phyloP scores from a whole-genome alignment of 2,113 vertebrate species.

The Rhea pennata region DNA sequence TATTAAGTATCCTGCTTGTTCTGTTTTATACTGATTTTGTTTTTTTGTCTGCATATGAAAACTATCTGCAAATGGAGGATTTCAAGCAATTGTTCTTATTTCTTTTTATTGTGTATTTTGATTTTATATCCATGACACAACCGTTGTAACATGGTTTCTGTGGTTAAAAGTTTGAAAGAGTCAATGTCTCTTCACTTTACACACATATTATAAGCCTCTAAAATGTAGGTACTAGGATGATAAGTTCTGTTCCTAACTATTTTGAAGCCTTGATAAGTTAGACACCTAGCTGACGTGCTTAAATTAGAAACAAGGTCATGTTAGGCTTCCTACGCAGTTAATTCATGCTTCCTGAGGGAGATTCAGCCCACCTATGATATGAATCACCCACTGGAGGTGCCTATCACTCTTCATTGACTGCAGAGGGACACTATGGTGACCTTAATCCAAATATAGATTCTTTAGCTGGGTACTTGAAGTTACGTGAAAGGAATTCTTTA shows the following conservation, averaged over 20 bases:
- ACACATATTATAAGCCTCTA: neutral
- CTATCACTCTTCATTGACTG: neutral
- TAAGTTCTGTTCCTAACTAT: neutral
- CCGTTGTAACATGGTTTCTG: neutral
- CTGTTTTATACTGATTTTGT: neutral
- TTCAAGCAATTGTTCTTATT: neutral
- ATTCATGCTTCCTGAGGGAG: neutral
- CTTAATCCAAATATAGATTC: neutral
- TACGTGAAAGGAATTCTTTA: neutral
- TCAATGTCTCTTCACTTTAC: neutral
- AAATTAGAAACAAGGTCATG: conserved; percentile 44
- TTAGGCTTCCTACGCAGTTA: neutral
- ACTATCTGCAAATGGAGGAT: neutral
- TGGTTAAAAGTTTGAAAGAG: neutral
- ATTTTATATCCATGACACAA: neutral
- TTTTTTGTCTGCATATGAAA: neutral
- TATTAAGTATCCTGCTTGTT: neutral
- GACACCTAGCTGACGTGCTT: neutral
- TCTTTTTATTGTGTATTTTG: neutral
- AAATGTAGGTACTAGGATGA: neutral
- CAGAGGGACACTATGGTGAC: neutral
- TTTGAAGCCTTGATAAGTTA: neutral
- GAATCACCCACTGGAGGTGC: conserved; percentile 10
- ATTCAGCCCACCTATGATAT: neutral
- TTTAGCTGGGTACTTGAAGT: neutral